phyloP scores from a whole-genome alignment of 1,140 invertebrate genomes.

The Drosophila chauvacae region DNA sequence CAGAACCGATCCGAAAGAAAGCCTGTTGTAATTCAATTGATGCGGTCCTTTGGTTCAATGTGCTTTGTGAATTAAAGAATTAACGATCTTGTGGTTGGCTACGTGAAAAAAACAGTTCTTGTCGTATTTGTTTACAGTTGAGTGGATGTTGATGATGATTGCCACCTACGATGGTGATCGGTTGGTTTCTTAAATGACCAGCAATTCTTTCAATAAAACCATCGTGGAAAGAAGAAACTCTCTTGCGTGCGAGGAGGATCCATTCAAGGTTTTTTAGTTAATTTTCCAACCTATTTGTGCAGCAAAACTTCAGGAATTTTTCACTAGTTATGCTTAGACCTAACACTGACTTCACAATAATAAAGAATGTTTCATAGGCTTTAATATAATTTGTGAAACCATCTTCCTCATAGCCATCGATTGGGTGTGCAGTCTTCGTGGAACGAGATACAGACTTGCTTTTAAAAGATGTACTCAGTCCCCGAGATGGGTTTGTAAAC shows the following conservation, averaged over 20 bases:
- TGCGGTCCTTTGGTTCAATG: constrained; percentile 43
- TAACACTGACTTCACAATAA: constrained; percentile 27
- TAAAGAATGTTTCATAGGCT: constrained; percentile 42
- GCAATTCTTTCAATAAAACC: neutral
- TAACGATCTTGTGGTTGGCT: constrained; percentile 59
- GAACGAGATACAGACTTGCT: neutral
- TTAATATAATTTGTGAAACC: constrained; percentile 6
- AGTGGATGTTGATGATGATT: constrained; percentile 18
- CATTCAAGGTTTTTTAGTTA: constrained; percentile 1
- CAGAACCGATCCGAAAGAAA: constrained; percentile 47
- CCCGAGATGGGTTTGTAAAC: neutral
- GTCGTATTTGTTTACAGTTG: constrained; percentile 46
- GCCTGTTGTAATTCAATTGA: constrained; percentile 48
- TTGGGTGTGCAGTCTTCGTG: neutral
- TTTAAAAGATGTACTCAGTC: neutral
- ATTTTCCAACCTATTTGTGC: neutral
- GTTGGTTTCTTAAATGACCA: neutral
- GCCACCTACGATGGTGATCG: constrained; percentile 3
- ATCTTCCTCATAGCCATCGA: neutral
- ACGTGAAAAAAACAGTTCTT: constrained; percentile 40
- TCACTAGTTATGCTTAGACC: constrained; percentile 40
- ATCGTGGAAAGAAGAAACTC: neutral
- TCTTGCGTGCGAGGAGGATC: constrained; percentile 4
- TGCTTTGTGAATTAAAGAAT: constrained; percentile 60
- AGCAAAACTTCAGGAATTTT: constrained; percentile 39